Conservation (phyloP, 2,888 invertebrate species). For the Himalopsyche anomala region DNA sequence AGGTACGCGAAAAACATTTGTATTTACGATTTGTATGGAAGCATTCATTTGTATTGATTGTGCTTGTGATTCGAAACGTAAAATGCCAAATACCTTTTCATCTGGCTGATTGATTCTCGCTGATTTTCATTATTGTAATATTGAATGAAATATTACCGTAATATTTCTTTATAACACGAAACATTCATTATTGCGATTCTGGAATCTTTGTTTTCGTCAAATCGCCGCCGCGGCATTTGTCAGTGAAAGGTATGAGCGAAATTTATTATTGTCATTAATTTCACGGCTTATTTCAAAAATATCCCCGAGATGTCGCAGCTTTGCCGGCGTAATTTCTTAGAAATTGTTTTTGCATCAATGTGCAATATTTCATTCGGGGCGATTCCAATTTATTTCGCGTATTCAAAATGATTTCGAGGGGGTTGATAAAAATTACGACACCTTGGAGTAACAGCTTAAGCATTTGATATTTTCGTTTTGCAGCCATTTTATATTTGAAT, state of each 20-base stretch:
- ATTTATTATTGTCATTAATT: conserved; percentile 48
- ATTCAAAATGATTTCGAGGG: not conserved
- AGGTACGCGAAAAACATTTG: not conserved
- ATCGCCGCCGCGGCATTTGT: conserved; percentile 45
- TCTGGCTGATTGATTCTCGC: conserved; percentile 29
- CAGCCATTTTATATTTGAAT: too few species aligned
- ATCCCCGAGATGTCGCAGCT: conserved; percentile 17
- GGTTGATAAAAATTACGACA: too few species aligned
- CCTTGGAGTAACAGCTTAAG: too few species aligned
- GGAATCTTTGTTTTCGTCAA: conserved; percentile 45
- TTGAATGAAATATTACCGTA: conserved; percentile 11
- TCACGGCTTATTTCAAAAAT: conserved; percentile 39
- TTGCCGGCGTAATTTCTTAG: conserved; percentile 21
- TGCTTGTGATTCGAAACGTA: not conserved
- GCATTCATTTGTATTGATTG: conserved; percentile 13
- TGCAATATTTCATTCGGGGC: conserved; percentile 16
- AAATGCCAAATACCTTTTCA: conserved; percentile 34
- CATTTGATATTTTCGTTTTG: too few species aligned
- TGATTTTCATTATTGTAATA: conserved; percentile 45
- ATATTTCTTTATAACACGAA: conserved; percentile 32
- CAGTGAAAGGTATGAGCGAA: conserved; percentile 20
- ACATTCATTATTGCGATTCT: not conserved
- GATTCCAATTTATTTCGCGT: conserved; percentile 13
- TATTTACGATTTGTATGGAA: not conserved
- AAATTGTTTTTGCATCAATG: conserved; percentile 35